These are phyloP conservation scores for Hydropsyche tenuis DNA, from an alignment of 1,140 invertebrate genomes.

Conservation along the genomic window DNA sequence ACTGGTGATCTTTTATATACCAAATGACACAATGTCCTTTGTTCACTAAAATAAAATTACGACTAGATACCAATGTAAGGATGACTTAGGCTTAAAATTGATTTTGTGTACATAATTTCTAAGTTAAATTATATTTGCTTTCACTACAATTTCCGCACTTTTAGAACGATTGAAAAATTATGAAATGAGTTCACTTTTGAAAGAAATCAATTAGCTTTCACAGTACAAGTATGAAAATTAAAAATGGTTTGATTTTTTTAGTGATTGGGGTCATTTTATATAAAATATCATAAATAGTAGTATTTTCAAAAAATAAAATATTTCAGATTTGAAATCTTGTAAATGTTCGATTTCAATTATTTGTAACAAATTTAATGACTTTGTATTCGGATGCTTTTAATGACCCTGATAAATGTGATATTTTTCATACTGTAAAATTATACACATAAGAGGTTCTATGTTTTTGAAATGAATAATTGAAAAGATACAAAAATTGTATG, in stretches of 20 bases:
- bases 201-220: too few relatives aligned
- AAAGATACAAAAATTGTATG: background rate
- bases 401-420: constrained; percentile 35
- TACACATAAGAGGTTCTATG: background rate
- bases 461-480: background rate
- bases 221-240: too few relatives aligned
- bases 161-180: background rate
- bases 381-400: too few relatives aligned
- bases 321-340: too few relatives aligned
- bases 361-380: too few relatives aligned
- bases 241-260: too few relatives aligned
- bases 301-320: too few relatives aligned
- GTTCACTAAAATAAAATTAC: constrained; percentile 22
- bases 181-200: background rate
- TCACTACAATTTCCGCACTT: background rate
- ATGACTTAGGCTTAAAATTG: background rate
- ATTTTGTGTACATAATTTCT: background rate
- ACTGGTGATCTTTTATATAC: constrained; percentile 45
- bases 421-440: constrained; percentile 33
- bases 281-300: too few relatives aligned
- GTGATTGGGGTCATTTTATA: too few relatives aligned
- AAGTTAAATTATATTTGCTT: background rate
- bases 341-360: too few relatives aligned
- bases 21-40: constrained; percentile 38
- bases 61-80: background rate